These are phyloP conservation scores for Idaea dimidiata DNA, from an alignment of 2,888 invertebrate species.

Conservation along the genomic window DNA sequence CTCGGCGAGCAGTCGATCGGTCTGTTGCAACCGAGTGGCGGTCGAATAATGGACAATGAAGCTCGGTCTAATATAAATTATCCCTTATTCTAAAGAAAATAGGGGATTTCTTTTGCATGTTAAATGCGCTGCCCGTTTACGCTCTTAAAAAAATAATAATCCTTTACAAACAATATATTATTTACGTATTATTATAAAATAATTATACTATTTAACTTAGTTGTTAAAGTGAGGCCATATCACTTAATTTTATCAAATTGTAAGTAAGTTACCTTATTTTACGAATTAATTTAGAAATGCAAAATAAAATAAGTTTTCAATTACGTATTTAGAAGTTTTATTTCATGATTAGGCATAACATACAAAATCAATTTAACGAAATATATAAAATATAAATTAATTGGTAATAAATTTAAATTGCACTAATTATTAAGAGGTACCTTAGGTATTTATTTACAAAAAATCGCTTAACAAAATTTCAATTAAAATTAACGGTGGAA, in stretches of 20 bases:
- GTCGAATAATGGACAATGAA: no score
- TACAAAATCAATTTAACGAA: constrained; percentile 26
- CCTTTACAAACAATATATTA: not conserved
- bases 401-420: constrained; percentile 4
- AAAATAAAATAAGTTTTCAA: constrained; percentile 40
- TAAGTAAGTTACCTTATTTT: constrained; percentile 70
- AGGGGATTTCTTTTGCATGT: no score
- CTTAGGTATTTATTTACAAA: not conserved
- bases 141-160: not conserved
- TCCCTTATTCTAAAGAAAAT: no score
- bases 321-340: constrained; percentile 40
- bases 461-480: not conserved
- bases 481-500: not conserved
- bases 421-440: not conserved
- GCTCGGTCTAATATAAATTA: no score
- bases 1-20: no score
- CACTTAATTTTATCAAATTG: constrained; percentile 57
- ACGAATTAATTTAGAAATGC: constrained; percentile 41
- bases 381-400: constrained; percentile 31
- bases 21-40: no score
- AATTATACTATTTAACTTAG: constrained; percentile 36
- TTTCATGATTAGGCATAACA: constrained; percentile 33
- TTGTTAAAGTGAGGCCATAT: constrained; percentile 70
- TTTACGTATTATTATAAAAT: constrained; percentile 9
- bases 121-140: no score